Evolutionary conservation across 2,888 invertebrate species (phyloP).

Genomic region (Brachylomia viminalis): DNA sequence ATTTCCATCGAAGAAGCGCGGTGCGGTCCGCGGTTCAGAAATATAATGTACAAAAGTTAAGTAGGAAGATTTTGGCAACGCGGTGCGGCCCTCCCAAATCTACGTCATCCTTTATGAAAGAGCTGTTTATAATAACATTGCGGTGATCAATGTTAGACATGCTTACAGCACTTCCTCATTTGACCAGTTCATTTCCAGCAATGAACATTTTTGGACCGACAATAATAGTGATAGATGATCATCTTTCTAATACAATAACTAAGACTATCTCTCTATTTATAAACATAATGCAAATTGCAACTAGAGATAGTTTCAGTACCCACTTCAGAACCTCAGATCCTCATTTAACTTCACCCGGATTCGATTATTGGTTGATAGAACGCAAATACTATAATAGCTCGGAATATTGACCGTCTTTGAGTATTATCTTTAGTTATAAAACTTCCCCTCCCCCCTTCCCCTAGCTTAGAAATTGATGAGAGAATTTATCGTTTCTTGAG

Average conservation of each 20-base stretch:
- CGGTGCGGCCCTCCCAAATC: not conserved
- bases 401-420: slow-evolving; percentile 37
- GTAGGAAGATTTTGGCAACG: not conserved
- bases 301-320: slow-evolving; percentile 11
- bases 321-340: slow-evolving; percentile 9
- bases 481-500: not conserved
- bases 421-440: slow-evolving; percentile 2
- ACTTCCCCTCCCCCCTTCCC: too few relatives aligned
- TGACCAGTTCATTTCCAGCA: not conserved
- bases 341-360: slow-evolving; percentile 33
- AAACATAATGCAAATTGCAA: slow-evolving; percentile 24
- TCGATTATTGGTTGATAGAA: slow-evolving; percentile 12
- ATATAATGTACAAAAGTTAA: not conserved
- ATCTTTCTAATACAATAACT: not conserved
- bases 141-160: not conserved
- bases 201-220: not conserved
- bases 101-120: not conserved
- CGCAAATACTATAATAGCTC: slow-evolving; percentile 47
- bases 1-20: too few relatives aligned
- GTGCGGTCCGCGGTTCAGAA: too few relatives aligned
- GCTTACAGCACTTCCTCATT: not conserved
- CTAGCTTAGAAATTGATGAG: slow-evolving; percentile 15
- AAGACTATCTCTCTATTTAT: slow-evolving; percentile 1
- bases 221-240: not conserved
- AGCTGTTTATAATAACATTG: not conserved